Base-by-base conservation (phyloP, 2,113 vertebrate species). In the Myotis lucifugus region DNA sequence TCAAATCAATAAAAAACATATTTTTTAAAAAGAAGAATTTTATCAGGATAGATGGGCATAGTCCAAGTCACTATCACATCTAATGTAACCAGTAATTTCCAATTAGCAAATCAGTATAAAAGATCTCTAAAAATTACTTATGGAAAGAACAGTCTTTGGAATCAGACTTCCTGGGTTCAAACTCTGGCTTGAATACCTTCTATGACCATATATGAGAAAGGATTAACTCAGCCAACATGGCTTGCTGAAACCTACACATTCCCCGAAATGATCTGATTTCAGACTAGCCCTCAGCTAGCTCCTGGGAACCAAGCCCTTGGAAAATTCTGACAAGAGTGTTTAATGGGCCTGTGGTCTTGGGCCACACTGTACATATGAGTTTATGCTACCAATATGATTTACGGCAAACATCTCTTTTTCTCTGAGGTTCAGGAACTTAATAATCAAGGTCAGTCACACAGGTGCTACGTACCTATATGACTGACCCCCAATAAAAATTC, bases 51-150 rank as follows among this genome's bases (percentile, higher is more conserved):
- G 48, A 64, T 8, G 18, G n/a, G n/a, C n/a, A 54, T 0, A 19
- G 34, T 78, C 4, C 19, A 93, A 83, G 34, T 61, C 17, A 32
- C 48, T 83, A 59, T 23, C 14, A 54, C 21, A 91, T 50, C 42
- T 88, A 88, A 88, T 70, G 29, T 37, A 72, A 11, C 12, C n/a
- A 86, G 13, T 82, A 50, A 74, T 61, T 90, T 85, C 93, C 56
- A 95, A 94, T 67, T 69, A 86, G 48, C 73, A 94, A 88, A 72
- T 77, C 32, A 85, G 40, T 46, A n/a, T 48, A 86, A 59, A 90
- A 48, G 6, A 76, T 29, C 11, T 89, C 7, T 76, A 90, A 59
- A 90, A 78, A 64, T 61, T 61, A 90, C 29, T 70, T 82, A 88
- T 0, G 10, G n/a, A 91, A 94, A 91, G 48, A 92, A 23, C 17